Evolutionary conservation across 2,888 invertebrate species (phyloP).

Genomic region (Dendrolimus houi): DNA sequence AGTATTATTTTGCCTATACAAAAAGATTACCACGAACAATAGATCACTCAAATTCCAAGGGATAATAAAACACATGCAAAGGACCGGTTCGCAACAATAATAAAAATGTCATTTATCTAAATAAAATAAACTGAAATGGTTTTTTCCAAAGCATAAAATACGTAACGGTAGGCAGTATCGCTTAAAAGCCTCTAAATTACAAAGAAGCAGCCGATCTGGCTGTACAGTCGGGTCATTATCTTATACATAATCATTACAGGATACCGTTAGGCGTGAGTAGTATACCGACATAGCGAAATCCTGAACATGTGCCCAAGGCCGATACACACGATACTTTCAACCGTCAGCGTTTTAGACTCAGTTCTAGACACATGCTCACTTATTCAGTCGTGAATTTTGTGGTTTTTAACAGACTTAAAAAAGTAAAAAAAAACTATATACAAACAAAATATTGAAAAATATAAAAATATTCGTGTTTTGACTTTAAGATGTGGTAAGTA

Average conservation of each 20-base stretch:
- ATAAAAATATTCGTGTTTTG: too few relatives aligned
- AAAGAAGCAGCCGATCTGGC: not conserved
- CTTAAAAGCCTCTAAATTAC: not conserved
- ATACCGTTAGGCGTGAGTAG: not conserved
- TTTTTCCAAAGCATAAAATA: not conserved
- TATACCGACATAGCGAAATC: not conserved
- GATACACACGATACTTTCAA: not conserved
- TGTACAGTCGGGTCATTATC: not conserved
- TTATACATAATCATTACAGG: not conserved
- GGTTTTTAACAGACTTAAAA: too few relatives aligned
- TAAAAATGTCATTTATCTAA: not conserved
- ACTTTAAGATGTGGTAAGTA: too few relatives aligned
- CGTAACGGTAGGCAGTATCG: not conserved
- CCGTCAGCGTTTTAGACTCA: not conserved
- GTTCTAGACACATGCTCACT: too few relatives aligned
- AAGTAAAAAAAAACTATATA: not conserved
- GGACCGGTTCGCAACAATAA: not conserved
- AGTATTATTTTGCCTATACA: too few relatives aligned
- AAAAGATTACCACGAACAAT: too few relatives aligned
- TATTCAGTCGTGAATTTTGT: too few relatives aligned
- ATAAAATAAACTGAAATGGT: not conserved
- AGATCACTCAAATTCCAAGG: too few relatives aligned
- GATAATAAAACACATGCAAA: too few relatives aligned
- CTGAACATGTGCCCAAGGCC: not conserved
- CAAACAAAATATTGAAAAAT: not conserved